Evolutionary conservation across 2,888 invertebrate genomes (phyloP).

Genomic region (Unio pictorum): DNA sequence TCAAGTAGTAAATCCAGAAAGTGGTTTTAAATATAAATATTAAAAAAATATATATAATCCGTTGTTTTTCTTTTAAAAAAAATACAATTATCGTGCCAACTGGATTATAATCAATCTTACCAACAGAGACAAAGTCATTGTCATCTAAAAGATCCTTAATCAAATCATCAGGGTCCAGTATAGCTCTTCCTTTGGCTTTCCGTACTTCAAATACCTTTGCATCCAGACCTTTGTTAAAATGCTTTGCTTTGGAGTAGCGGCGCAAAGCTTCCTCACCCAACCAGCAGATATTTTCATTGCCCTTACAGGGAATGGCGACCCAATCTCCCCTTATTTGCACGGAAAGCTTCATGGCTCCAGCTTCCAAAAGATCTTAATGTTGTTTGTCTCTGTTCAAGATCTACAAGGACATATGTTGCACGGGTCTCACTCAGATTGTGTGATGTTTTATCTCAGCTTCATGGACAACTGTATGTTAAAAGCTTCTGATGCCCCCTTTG

Average conservation of each 20-base stretch:
- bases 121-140: constrained; percentile 77
- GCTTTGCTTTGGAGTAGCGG: constrained; percentile 72
- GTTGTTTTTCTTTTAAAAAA: no score
- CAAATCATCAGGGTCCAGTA: constrained; percentile 76
- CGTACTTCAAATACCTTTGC: constrained; percentile 73
- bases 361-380: no score
- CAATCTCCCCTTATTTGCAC: constrained; percentile 76
- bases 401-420: no score
- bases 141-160: constrained; percentile 76
- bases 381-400: no score
- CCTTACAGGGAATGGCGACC: constrained; percentile 76
- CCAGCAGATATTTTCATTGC: constrained; percentile 73
- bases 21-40: no score
- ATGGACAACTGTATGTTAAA: no score
- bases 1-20: no score
- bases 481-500: no score
- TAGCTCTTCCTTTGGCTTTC: constrained; percentile 76
- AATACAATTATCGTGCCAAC: no score
- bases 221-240: constrained; percentile 35
- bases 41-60: no score
- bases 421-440: no score
- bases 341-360: constrained; percentile 74
- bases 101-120: constrained; percentile 65
- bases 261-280: constrained; percentile 75
- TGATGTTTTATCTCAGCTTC: no score